Base-by-base conservation (phyloP, 2,797 vertebrate species). In the Neosilurus hyrtlii region DNA sequence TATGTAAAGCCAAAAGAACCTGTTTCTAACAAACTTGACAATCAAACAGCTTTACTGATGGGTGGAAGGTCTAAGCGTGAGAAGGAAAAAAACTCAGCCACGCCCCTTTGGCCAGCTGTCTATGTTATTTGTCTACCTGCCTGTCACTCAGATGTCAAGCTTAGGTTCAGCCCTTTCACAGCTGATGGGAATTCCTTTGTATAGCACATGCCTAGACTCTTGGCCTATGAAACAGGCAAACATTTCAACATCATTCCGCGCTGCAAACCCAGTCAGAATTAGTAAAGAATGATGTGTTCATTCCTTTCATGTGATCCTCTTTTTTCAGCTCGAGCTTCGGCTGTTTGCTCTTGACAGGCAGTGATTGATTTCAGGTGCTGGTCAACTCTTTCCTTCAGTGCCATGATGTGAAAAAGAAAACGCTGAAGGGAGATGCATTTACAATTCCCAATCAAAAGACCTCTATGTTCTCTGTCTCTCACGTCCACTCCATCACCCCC, bases 371-470 rank as follows among this genome's bases (percentile, higher is more conserved):
- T 86, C 71, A 83, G 79, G 67, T 56, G 80, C 71, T 67, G 71
- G 66, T 80, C 66, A 82, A 59, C 54, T 70, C 75, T 65, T 26
- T 51, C 65, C 22, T 75, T 54, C 66, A 72, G 82, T 66, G 59
- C 59, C 81, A 81, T 65, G 68, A 68, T 54, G 63, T 57, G 67
- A 85, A 79, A 72, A 71, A 86, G 52, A 83, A 80, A 72, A 56
- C 43, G 16, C 61, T 62, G 57, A 62, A 78, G 83, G 26, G 56
- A 73, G 54, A 80, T 80, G 70, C 83, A 85, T 81, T 87, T 83
- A 78, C 82, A 79, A 84, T 84, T 84, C 74, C 71, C 57, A 86
- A 77, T 86, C 83, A 86, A 86, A 87, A 82, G 85, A 82, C 70
- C 83, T 81, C 77, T 85, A 61, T 83, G 68, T 49, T 51, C 51